Evolutionary conservation across 2,888 invertebrate genomes (phyloP).

Genomic region (Macrophya annulata): DNA sequence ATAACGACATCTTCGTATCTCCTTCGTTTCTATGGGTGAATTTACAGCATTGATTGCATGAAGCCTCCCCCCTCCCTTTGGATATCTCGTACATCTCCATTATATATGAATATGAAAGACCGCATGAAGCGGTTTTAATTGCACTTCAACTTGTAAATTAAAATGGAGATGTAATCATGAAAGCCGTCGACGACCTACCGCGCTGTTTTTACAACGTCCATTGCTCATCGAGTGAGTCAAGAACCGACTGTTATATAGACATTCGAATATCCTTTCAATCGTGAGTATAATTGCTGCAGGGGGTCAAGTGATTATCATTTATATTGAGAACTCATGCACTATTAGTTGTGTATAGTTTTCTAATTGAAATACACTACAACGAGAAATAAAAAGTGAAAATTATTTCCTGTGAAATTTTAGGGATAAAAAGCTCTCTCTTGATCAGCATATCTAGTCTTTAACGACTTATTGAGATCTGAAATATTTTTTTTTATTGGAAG

Average conservation of each 20-base stretch:
- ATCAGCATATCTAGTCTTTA: no score
- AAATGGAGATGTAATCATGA: conserved; percentile 52
- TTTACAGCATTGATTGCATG: conserved; percentile 44
- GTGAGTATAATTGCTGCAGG: background rate
- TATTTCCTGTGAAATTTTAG: background rate
- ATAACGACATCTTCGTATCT: background rate
- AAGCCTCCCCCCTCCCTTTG: background rate
- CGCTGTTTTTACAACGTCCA: conserved; percentile 31
- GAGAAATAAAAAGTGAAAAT: background rate
- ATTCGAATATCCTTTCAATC: conserved; percentile 36
- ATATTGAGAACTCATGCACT: background rate
- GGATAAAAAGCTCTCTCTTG: no score
- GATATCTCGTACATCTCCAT: conserved; percentile 48
- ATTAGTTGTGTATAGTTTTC: background rate
- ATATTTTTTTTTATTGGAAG: background rate
- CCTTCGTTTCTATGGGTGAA: conserved; percentile 28
- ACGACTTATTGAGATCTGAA: background rate
- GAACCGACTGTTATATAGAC: background rate
- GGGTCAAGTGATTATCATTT: background rate
- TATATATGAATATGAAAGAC: conserved; percentile 53
- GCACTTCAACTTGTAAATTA: conserved; percentile 55
- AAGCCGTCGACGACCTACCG: conserved; percentile 7
- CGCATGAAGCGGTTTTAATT: conserved; percentile 55
- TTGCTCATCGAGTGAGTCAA: conserved; percentile 27
- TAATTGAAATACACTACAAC: background rate